Base-by-base conservation (phyloP, 2,888 invertebrate genomes). In the Apamea sordens region DNA sequence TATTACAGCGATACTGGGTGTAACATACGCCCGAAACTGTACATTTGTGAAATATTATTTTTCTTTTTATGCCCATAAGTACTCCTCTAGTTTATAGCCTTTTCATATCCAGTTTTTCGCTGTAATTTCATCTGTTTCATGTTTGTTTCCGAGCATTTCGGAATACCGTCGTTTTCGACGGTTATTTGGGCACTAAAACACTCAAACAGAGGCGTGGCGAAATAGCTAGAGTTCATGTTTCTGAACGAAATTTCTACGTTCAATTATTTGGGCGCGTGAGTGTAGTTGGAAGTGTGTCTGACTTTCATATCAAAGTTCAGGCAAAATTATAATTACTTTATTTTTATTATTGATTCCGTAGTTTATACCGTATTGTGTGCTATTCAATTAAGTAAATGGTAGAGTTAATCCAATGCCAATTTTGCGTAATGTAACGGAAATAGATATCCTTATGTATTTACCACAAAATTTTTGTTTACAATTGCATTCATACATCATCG, bases 261-360 rank as follows among this genome's bases (percentile, higher is more conserved):
- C 11, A 44, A 59, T 47, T 77, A 11, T 53, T 76, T 63, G 44
- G 15, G 11, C 24, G 36, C n/a, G 41, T 18, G n/a, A 36, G 21
- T 28, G 80, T 84, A n/a, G 61, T 50, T 79, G 21, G 32, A 18
- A n/a, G 44, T 44, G 21, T 63, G 41, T 73, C n/a, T 67, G 44
- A 64, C 41, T 69, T 56, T 77, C 68, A 56, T 21, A 64, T 47
- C n/a, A 41, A 76, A 72, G 53, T 73, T 63, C 0, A n/a, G 10
- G 21, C 69, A 73, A 73, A 79, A 56, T 80, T 80, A 65, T 73
- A 76, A 83, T 85, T 70, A 70, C 61, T 83, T 80, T 70, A 56
- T 72, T 75, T 28, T 69, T 80, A 47, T 84, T 24, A 79, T 79
- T 65, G 50, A 61, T 70, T 65, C 28, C n/a, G 15, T 73, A 56